Percentiles rank a stretch among this genome's conserved stretches.
phyloP scores from a whole-genome alignment of 1,140 invertebrate genomes.

The Pseudomyrmex dendroicus region DNA sequence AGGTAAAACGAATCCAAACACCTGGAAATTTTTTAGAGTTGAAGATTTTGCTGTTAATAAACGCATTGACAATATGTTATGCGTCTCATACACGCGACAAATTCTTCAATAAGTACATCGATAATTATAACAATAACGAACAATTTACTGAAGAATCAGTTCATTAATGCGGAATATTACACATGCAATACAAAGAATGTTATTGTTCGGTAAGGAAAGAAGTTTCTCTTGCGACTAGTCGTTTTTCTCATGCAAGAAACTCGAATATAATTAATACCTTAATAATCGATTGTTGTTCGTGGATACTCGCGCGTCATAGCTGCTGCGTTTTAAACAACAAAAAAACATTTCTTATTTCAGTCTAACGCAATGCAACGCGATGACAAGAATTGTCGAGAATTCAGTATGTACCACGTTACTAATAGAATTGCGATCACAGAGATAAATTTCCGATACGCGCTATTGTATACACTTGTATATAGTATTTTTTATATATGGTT shows the following conservation, averaged over 20 bases:
- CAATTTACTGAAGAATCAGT: background rate
- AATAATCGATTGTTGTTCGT: slow-evolving; percentile 81
- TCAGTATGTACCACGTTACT: background rate
- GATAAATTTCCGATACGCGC: background rate
- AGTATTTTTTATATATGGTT: too few relatives aligned
- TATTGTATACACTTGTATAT: too few relatives aligned
- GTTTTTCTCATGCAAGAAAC: slow-evolving; percentile 30
- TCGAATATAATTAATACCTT: slow-evolving; percentile 74
- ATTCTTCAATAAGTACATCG: background rate
- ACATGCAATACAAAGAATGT: background rate
- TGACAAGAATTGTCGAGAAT: background rate
- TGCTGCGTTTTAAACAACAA: slow-evolving; percentile 73
- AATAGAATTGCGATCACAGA: background rate
- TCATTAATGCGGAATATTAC: background rate
- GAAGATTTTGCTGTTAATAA: background rate
- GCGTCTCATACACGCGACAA: too few relatives aligned
- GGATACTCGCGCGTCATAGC: slow-evolving; percentile 78
- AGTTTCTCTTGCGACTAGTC: slow-evolving; percentile 23
- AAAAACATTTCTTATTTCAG: slow-evolving; percentile 40
- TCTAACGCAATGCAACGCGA: background rate
- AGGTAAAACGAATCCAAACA: background rate
- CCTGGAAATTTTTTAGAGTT: background rate
- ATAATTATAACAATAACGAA: background rate
- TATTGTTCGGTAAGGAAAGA: background rate
- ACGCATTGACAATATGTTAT: background rate